Conservation (phyloP, 2,888 invertebrate species). For the Ochropacha duplaris region DNA sequence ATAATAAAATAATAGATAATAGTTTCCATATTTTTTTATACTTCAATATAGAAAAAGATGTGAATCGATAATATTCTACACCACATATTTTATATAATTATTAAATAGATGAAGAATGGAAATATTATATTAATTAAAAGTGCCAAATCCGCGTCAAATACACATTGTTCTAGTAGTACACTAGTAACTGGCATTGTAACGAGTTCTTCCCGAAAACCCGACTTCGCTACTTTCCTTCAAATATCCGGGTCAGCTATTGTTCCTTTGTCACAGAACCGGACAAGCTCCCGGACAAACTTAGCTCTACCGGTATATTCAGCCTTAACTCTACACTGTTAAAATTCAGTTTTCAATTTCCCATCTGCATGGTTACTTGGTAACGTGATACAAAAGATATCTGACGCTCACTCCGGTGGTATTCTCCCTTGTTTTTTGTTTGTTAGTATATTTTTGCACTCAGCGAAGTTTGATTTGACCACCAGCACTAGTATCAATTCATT, state of each 20-base stretch:
- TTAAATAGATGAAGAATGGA: not conserved
- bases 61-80: too few relatives aligned
- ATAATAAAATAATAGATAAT: too few relatives aligned
- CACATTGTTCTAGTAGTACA: slow-evolving; percentile 10
- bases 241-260: slow-evolving; percentile 74
- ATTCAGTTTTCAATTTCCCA: slow-evolving; percentile 5
- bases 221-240: slow-evolving; percentile 62
- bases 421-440: slow-evolving; percentile 53
- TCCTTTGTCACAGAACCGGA: slow-evolving; percentile 69
- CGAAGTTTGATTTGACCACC: slow-evolving; percentile 35
- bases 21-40: too few relatives aligned
- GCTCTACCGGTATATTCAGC: slow-evolving; percentile 35
- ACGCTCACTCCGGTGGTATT: slow-evolving; percentile 47
- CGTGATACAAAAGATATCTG: slow-evolving; percentile 58
- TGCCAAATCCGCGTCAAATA: not conserved
- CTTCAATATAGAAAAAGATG: too few relatives aligned
- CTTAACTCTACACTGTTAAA: slow-evolving; percentile 23
- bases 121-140: not conserved
- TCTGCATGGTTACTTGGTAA: slow-evolving; percentile 36
- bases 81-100: too few relatives aligned
- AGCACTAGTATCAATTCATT: slow-evolving; percentile 42
- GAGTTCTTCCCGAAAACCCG: slow-evolving; percentile 49
- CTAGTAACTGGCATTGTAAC: slow-evolving; percentile 19
- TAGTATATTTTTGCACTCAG: slow-evolving; percentile 40
- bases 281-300: slow-evolving; percentile 54